These are phyloP conservation scores for Petrolisthes cinctipes DNA, from an alignment of 2,888 invertebrate species.

Conservation along the genomic window DNA sequence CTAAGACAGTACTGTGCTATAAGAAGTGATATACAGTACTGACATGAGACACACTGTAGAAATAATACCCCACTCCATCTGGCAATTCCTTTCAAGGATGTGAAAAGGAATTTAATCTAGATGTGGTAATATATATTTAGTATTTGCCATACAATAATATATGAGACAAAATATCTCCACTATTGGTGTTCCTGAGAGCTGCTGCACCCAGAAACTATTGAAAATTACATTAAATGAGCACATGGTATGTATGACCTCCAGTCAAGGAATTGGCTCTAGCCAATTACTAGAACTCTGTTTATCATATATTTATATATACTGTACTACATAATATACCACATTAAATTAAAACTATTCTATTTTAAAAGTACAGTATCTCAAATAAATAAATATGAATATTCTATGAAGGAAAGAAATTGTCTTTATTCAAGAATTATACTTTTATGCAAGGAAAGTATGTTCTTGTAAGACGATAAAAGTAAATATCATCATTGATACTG, in stretches of 20 bases:
- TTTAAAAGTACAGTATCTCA: too few species aligned
- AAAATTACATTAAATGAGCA: background rate
- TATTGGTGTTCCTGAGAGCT: background rate
- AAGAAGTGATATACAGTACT: too few species aligned
- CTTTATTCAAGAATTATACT: background rate
- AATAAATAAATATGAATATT: too few species aligned
- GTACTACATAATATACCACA: too few species aligned
- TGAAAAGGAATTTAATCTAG: background rate
- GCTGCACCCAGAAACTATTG: background rate
- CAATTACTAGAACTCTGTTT: too few species aligned
- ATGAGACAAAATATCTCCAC: conserved; percentile 3
- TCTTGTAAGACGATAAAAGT: background rate
- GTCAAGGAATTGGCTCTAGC: background rate
- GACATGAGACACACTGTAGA: too few species aligned
- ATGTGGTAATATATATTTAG: background rate
- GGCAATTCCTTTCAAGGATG: too few species aligned
- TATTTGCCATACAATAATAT: background rate
- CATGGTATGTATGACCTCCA: conserved; percentile 1
- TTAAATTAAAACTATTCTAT: too few species aligned
- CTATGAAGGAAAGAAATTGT: background rate
- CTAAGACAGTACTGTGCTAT: too few species aligned
- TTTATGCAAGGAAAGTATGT: background rate
- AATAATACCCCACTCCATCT: too few species aligned
- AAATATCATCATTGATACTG: too few species aligned
- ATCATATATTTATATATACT: too few species aligned